These are phyloP conservation scores for Schizotus pectinicornis DNA, from an alignment of 2,888 invertebrate species.

Conservation along the genomic window DNA sequence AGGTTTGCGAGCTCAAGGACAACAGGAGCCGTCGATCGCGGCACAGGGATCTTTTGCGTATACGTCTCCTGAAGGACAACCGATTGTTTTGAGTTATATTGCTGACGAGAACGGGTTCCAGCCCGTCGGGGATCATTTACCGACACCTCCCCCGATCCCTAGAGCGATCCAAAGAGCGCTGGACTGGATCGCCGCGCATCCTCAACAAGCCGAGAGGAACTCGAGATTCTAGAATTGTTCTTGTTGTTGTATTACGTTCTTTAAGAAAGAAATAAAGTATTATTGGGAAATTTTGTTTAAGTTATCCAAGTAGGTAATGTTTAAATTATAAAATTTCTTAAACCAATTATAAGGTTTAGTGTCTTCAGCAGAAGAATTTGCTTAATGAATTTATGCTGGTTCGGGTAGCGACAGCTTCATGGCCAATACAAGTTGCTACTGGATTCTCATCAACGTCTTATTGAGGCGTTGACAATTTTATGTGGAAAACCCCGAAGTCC, in stretches of 20 bases:
- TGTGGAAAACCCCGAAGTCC: too few relatives aligned
- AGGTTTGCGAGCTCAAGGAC: conserved; percentile 60
- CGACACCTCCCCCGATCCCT: conserved; percentile 55
- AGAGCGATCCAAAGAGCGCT: conserved; percentile 44
- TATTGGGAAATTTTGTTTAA: background rate
- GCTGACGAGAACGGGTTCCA: conserved; percentile 47
- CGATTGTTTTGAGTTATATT: conserved; percentile 55
- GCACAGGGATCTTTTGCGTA: conserved; percentile 61
- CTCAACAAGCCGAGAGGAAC: conserved; percentile 41
- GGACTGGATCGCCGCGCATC: conserved; percentile 57
- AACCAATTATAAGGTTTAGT: too few relatives aligned
- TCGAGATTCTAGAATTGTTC: background rate
- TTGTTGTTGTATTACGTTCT: background rate
- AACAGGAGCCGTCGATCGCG: conserved; percentile 56
- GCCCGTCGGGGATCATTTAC: conserved; percentile 46
- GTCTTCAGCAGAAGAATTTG: too few relatives aligned
- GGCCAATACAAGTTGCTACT: too few relatives aligned
- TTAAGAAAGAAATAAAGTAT: background rate
- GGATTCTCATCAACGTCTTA: too few relatives aligned
- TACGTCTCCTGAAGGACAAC: conserved; percentile 42
- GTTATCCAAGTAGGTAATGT: background rate
- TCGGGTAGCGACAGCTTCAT: too few relatives aligned
- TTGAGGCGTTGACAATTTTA: too few relatives aligned
- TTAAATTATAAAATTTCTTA: too few relatives aligned
- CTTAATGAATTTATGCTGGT: too few relatives aligned